phyloP scores from a whole-genome alignment of 2,113 vertebrate species.

The Dasyornis broadbenti region DNA sequence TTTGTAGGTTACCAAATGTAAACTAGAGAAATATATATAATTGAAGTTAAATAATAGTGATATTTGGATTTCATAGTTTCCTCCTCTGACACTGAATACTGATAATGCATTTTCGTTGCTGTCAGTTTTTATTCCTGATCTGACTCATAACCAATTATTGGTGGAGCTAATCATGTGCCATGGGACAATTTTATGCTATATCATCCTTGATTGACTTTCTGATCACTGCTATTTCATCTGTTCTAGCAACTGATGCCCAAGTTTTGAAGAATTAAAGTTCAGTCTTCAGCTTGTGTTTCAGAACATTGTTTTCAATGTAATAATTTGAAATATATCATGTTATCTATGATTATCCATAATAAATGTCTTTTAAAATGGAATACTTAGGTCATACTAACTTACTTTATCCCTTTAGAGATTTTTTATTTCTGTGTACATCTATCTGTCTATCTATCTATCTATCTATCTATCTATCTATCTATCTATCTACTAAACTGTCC shows the following conservation, averaged over 20 bases:
- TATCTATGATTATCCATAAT: background rate
- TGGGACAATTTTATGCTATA: background rate
- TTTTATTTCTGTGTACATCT: background rate
- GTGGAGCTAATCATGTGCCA: background rate
- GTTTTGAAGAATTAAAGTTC: background rate
- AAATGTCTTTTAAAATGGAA: background rate
- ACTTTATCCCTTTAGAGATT: background rate
- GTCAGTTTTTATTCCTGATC: background rate
- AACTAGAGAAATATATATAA: background rate
- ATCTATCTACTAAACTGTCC: background rate
- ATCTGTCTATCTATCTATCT: background rate
- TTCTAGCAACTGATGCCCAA: background rate
- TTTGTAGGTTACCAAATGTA: background rate
- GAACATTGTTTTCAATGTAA: background rate
- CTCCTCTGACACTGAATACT: background rate
- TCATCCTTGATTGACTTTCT: background rate
- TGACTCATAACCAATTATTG: background rate
- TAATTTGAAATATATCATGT: background rate
- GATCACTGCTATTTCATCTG: background rate
- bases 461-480: background rate
- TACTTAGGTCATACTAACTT: background rate
- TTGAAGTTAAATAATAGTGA: background rate
- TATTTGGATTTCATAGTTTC: background rate
- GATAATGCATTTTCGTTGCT: background rate
- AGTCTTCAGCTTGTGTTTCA: background rate